Percentiles rank a stretch among this genome's conserved stretches.
phyloP scores from a whole-genome alignment of 2,113 vertebrate species.

The Chloropsis hardwickii region DNA sequence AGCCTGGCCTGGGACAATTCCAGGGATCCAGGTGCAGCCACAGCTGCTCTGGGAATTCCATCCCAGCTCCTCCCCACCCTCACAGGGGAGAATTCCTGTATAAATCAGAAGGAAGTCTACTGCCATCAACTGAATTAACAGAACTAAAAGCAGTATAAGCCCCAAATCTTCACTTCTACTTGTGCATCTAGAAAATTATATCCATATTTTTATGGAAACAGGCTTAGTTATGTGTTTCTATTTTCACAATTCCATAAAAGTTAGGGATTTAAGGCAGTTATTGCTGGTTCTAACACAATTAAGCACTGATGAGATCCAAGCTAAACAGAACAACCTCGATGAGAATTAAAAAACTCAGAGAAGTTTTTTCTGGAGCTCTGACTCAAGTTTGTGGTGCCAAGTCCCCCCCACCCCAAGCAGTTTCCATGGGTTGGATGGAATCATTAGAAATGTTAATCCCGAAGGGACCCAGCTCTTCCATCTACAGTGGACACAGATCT shows the following conservation, averaged over 20 bases:
- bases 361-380: background rate
- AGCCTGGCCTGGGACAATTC: accelerated
- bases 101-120: background rate
- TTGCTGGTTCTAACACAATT: background rate
- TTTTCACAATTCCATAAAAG: background rate
- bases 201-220: background rate
- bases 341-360: background rate
- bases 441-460: too few relatives aligned
- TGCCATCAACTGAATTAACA: background rate
- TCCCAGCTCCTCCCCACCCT: background rate
- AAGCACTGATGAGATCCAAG: background rate
- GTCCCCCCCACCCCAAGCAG: accelerated
- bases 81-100: background rate
- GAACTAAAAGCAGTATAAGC: background rate
- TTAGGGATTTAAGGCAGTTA: background rate
- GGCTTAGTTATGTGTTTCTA: background rate
- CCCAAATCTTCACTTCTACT: background rate
- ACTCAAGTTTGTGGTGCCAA: background rate
- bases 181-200: background rate
- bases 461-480: background rate
- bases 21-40: background rate
- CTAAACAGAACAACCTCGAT: background rate
- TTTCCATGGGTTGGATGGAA: background rate
- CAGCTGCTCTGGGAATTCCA: background rate
- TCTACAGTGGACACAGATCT: background rate